A percentile compares a stretch with the other conserved stretches of the same genome.
These are phyloP conservation scores for Melinaea menophilus DNA, from an alignment of 2,888 invertebrate genomes.

Conservation along the genomic window DNA sequence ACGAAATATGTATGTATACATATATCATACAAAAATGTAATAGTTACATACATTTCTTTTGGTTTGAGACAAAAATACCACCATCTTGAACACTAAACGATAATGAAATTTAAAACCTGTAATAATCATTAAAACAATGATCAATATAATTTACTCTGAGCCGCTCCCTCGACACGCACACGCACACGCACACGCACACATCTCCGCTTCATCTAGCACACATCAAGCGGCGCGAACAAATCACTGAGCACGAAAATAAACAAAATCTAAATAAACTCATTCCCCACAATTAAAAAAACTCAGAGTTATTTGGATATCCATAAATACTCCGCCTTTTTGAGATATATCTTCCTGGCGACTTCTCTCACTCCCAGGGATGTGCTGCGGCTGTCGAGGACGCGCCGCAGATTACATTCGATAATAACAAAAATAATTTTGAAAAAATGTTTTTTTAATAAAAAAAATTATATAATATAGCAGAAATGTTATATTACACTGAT, in stretches of 20 bases:
- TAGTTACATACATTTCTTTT: too few species aligned
- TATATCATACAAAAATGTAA: too few species aligned
- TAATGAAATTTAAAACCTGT: conserved; percentile 9
- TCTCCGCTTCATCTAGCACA: conserved; percentile 52
- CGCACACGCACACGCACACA: conserved; percentile 25
- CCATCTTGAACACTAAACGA: neutral
- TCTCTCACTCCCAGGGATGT: conserved; percentile 44
- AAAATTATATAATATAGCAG: too few species aligned
- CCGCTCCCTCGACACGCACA: conserved; percentile 42
- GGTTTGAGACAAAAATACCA: neutral
- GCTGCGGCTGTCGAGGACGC: conserved; percentile 17
- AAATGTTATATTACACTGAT: too few species aligned
- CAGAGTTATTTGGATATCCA: conserved; percentile 73
- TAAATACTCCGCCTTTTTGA: conserved; percentile 71
- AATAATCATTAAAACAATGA: conserved; percentile 15
- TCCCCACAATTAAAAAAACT: conserved; percentile 70
- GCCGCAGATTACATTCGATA: too few species aligned
- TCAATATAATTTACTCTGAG: conserved; percentile 31
- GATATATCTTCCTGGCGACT: conserved; percentile 70
- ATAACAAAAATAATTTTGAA: too few species aligned
- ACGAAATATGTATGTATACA: too few species aligned
- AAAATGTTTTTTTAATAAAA: too few species aligned
- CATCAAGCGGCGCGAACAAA: conserved; percentile 59
- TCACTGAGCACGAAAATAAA: conserved; percentile 71
- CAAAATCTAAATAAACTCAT: conserved; percentile 62